Percentiles rank a stretch among this genome's conserved stretches.
Evolutionary conservation across 64 coral and sea anemone species (phyloP).

Genomic region (Actinia tenebrosa): DNA sequence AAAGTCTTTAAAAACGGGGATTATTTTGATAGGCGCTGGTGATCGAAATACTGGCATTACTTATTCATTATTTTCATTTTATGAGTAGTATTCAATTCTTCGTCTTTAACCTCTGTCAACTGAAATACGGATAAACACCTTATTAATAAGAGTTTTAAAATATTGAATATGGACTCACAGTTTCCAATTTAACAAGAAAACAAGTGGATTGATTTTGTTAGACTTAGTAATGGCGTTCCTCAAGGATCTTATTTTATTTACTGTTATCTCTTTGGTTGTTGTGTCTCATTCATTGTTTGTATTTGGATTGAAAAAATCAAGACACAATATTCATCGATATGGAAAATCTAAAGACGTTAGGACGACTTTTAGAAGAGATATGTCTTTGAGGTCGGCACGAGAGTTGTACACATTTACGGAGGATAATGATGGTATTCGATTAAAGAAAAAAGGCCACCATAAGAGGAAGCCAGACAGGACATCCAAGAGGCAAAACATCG

Average conservation of each 20-base stretch:
- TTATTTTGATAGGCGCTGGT: slow-evolving; percentile 27
- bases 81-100: background rate
- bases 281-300: slow-evolving; percentile 24
- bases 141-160: background rate
- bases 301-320: background rate
- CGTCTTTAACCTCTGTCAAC: background rate
- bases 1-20: background rate
- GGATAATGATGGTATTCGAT: background rate
- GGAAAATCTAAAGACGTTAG: background rate
- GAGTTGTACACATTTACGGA: slow-evolving; percentile 17
- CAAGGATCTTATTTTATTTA: background rate
- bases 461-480: background rate
- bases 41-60: background rate
- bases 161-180: slow-evolving; percentile 12
- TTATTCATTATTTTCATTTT: background rate
- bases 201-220: background rate
- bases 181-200: background rate
- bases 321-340: slow-evolving; percentile 2
- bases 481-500: slow-evolving; percentile 23
- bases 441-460: background rate
- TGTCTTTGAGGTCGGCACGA: background rate
- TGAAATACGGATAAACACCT: background rate
- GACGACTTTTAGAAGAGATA: background rate
- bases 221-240: background rate
- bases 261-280: background rate